Conservation (phyloP, 2,888 invertebrate species). For the Oxyteleia sp. region DNA sequence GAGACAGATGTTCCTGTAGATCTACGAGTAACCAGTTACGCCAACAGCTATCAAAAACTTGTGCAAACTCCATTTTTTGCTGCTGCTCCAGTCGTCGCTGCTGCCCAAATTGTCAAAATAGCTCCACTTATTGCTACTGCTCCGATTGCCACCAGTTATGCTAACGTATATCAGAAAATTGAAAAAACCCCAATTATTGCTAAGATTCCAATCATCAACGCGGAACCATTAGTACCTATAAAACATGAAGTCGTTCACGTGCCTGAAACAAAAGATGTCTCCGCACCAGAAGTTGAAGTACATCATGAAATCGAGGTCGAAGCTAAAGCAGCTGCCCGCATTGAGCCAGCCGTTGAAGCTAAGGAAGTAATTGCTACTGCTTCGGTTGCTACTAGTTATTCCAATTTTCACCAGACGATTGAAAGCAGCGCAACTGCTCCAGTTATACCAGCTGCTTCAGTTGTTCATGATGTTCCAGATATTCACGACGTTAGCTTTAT, state of each 20-base stretch:
- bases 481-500: no score
- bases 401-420: no score
- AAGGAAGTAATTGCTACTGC: not conserved
- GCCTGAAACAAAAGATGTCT: slow-evolving; percentile 4
- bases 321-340: not conserved
- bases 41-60: not conserved
- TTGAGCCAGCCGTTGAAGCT: not conserved
- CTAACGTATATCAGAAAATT: slow-evolving; percentile 9
- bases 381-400: no score
- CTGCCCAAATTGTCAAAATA: slow-evolving; percentile 78
- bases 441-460: no score
- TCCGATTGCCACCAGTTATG: slow-evolving; percentile 74
- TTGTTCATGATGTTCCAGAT: no score
- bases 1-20: slow-evolving; percentile 83
- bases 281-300: slow-evolving; percentile 7
- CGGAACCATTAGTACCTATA: slow-evolving; percentile 5
- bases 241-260: slow-evolving; percentile 4
- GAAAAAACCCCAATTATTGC: not conserved
- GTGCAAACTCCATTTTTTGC: not conserved
- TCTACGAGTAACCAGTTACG: slow-evolving; percentile 77
- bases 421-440: slow-evolving; percentile 4
- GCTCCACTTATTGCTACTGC: slow-evolving; percentile 76
- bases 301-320: not conserved
- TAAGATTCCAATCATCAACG: not conserved
- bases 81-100: slow-evolving; percentile 66